Evolutionary conservation across 2,113 vertebrate genomes (phyloP), one percentile per base, ranked within the genome.

Genomic region (Tiliqua scincoides): DNA sequence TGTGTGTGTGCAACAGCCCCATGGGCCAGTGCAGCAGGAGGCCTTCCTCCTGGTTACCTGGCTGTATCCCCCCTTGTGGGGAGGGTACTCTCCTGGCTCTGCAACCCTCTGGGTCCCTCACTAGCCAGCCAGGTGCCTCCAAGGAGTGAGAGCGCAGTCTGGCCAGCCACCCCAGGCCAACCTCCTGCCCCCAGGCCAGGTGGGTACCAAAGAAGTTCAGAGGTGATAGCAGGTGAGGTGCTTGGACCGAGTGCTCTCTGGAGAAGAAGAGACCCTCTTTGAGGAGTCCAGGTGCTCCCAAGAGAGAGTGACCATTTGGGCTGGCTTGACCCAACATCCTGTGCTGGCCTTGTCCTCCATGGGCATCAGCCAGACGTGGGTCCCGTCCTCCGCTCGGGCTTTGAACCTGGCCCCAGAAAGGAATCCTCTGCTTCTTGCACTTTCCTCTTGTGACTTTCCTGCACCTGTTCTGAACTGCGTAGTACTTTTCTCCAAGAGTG

Each of bases 201-300:
- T 20, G n/a, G 54, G 21, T 6, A 14, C 62, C n/a, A 23, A 52
- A 27, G 59, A 4, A 8, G 35, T 35, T 18, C n/a, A 18, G 37
- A 20, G 40, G 25, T n/a, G 57, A 11, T 7, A 27, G 57, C 27
- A 48, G 0, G 1, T n/a, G 18, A 48, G 63, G 63, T 27, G 43
- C 2, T 3, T 18, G 1, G 4, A 1, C 10, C 12, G 35, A 7
- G n/a, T 23, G 12, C 23, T 40, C 18, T 52, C 25, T 2, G 10
- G 57, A 1, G 14, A 0, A 1, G 9, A 1, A 14, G 12, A 2
- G 2, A 18, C 6, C n/a, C 0, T 12, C 1, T 0, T 3, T 25
- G 83, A 8, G 1, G 3, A 10, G 27, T 17, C 23, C 67, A 23
- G 2, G 11, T 25, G 35, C 12, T 17, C 15, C 3, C 61, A 62